These are phyloP conservation scores for Bradynema listronoti DNA, from an alignment of 1,140 invertebrate species.

Conservation along the genomic window DNA sequence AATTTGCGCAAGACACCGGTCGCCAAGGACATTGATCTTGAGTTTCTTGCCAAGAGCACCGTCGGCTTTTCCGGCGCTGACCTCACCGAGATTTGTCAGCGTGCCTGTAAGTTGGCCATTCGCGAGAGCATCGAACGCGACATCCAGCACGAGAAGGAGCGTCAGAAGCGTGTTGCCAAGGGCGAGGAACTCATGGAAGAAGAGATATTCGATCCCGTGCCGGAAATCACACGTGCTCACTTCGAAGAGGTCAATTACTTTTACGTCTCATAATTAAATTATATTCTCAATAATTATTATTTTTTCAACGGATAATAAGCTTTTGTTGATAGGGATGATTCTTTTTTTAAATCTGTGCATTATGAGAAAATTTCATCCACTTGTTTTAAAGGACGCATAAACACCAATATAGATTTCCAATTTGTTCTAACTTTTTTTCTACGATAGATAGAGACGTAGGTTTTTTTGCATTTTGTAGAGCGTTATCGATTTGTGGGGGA, in stretches of 20 bases:
- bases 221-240: slow-evolving; percentile 89
- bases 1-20: slow-evolving; percentile 94
- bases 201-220: slow-evolving; percentile 92
- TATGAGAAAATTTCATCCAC: too few species aligned
- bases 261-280: neutral
- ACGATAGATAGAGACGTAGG: too few species aligned
- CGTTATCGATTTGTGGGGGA: too few species aligned
- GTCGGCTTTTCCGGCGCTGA: slow-evolving; percentile 97
- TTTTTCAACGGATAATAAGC: too few species aligned
- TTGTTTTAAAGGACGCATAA: too few species aligned
- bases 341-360: too few species aligned
- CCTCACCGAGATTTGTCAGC: slow-evolving; percentile 97
- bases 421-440: too few species aligned
- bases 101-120: slow-evolving; percentile 97
- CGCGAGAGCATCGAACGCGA: slow-evolving; percentile 93
- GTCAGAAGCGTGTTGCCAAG: slow-evolving; percentile 70
- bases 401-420: too few species aligned
- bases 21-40: slow-evolving; percentile 84
- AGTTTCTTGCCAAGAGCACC: slow-evolving; percentile 88
- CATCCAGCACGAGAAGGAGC: slow-evolving; percentile 78
- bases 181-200: slow-evolving; percentile 69
- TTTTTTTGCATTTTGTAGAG: too few species aligned
- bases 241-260: slow-evolving; percentile 73
- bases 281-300: too few species aligned
- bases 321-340: too few species aligned